Evolutionary conservation across 2,797 vertebrate species (phyloP), one percentile per base, ranked within the genome.

Genomic region (Sebastes trivittatus): DNA sequence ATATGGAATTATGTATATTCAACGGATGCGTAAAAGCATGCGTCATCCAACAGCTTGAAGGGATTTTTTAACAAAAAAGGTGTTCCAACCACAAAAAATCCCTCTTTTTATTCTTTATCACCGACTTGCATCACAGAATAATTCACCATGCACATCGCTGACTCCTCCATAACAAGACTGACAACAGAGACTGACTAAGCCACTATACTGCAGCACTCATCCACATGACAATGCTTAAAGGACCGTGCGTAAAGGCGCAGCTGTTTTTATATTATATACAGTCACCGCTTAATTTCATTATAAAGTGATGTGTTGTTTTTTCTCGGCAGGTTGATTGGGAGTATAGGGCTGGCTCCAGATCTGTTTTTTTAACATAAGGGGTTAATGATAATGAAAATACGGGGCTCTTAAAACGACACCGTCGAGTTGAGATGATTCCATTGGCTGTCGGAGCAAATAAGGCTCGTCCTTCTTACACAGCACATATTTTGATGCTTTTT

Each of bases 401-500:
- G 61, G 36, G 74, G 36, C 71, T 86, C 79, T 81, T 85, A 84
- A 91, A 88, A 38, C 52, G 72, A 60, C 65, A 75, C 63, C 76
- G 78, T 64, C 42, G 72, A 58, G 65, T 20, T 42, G 75, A 79
- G 68, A 76, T 52, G 81, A 90, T 91, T 85, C 91, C 56, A 83
- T 78, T 90, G 83, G 91, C 82, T 82, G 80, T 66, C 68, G 77
- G 77, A 80, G 80, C 77, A 73, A 88, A 88, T 58, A 90, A 80
- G 79, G 78, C 86, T 88, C 76, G 69, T 88, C 78, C 91, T 94
- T 92, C 36, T 38, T 38, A 93, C 94, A 92, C 94, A 93, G 92
- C 92, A 92, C 83, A 94, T 92, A 89, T 84, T 88, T 42, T 30
- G 76, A 87, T 86, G 86, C 73, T 87, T 84, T 81, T 63, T 82